These are phyloP conservation scores for Onychomys arenicola DNA, from an alignment of 2,797 vertebrate species.

Conservation along the genomic window DNA sequence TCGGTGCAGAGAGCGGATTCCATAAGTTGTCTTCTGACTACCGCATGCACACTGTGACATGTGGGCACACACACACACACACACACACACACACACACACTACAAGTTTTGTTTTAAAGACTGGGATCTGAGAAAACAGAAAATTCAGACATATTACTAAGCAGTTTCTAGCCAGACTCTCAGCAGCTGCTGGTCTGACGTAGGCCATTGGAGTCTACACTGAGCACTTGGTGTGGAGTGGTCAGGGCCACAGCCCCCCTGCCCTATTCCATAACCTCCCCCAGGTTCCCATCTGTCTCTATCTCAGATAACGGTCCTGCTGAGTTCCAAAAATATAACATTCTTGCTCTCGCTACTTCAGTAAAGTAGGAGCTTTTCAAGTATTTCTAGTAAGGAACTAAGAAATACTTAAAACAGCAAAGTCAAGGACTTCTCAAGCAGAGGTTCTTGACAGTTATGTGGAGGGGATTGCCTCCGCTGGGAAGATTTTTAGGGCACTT, in stretches of 20 bases:
- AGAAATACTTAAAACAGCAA: constrained; percentile 18
- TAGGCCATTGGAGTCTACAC: neutral
- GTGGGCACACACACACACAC: too few relatives aligned
- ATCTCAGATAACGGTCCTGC: neutral
- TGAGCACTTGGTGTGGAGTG: too few relatives aligned
- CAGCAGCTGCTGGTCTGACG: neutral
- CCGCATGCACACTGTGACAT: neutral
- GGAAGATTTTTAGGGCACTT: neutral
- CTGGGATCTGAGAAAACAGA: neutral
- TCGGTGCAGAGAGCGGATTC: neutral
- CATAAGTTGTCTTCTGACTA: neutral
- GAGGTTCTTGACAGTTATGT: neutral
- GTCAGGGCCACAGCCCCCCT: too few relatives aligned
- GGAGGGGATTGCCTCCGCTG: neutral
- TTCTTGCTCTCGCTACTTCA: neutral
- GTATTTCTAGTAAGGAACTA: constrained; percentile 36
- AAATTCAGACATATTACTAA: neutral
- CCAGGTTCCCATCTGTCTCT: neutral
- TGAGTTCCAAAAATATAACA: neutral
- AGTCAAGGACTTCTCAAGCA: neutral
- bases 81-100: neutral
- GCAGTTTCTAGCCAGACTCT: neutral
- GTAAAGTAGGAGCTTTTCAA: constrained; percentile 36
- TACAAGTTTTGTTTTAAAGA: neutral
- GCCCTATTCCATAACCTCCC: neutral